Evolutionary conservation across 1,140 invertebrate genomes (phyloP).

Genomic region (Meloidogyne hapla): DNA sequence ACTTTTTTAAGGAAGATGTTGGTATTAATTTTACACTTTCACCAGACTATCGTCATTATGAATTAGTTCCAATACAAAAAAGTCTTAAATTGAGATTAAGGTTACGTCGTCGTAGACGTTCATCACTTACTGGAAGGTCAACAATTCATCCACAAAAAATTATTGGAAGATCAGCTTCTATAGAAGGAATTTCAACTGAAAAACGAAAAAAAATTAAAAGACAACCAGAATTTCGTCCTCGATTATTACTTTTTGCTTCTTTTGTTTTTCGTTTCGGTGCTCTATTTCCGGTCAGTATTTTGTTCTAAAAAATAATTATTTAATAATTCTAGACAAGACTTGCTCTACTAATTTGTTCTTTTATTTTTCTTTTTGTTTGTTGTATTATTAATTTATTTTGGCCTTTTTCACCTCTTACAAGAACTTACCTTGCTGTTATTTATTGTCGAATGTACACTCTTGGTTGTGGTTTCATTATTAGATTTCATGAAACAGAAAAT

Average conservation of each 20-base stretch:
- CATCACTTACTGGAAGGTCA: not conserved
- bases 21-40: slow-evolving; percentile 16
- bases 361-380: slow-evolving; percentile 38
- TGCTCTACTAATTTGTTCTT: slow-evolving; percentile 38
- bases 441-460: slow-evolving; percentile 51
- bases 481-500: slow-evolving; percentile 43
- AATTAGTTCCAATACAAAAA: slow-evolving; percentile 19
- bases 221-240: slow-evolving; percentile 20
- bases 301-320: not conserved
- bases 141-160: not conserved
- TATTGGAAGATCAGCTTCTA: not conserved
- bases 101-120: not conserved
- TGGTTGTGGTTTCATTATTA: slow-evolving; percentile 42
- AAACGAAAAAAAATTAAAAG: slow-evolving; percentile 8
- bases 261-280: slow-evolving; percentile 31
- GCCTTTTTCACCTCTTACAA: slow-evolving; percentile 35
- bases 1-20: slow-evolving; percentile 35
- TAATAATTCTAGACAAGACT: slow-evolving; percentile 28
- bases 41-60: slow-evolving; percentile 27
- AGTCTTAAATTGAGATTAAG: not conserved
- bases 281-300: slow-evolving; percentile 27
- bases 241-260: slow-evolving; percentile 7
- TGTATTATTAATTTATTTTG: slow-evolving; percentile 35
- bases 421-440: slow-evolving; percentile 45
- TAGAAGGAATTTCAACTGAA: slow-evolving; percentile 1